Base-by-base conservation (phyloP, 1,140 invertebrate species). In the Drepana arcuata region DNA sequence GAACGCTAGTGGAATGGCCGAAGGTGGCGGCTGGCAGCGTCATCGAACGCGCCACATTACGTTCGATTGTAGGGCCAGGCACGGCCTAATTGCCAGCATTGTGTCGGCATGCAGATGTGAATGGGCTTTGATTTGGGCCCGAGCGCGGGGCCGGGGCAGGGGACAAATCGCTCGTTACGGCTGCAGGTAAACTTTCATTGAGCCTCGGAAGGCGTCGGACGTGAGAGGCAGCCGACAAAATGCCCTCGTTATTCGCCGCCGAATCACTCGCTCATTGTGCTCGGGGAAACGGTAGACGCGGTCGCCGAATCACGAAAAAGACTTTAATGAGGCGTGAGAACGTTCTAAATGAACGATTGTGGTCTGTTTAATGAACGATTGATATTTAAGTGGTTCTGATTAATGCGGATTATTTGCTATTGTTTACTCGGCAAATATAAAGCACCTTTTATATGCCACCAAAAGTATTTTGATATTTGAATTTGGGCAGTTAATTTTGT, bases 181-280 rank as follows among this genome's bases (percentile, higher is more conserved):
- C 66, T 79, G 77, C 77, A 81, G 77, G 77, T 81, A 81, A 81
- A 81, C 77, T 81, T 81, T 81, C 77, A 81, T 79, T 78, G 73
- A 81, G 72, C 73, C 70, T 81, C 77, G 74, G 72, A 81, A 81
- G 77, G 77, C 74, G 77, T 72, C 72, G 72, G 77, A 81, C 77
- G 77, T 81, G 77, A 81, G 77, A 81, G 73, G 59, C 74, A 66
- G 56, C 72, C 73, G 73, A 77, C 74, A 81, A 81, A 81, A 81
- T 77, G 72, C 63, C 72, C 77, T 79, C 77, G 74, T 81, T 79
- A 81, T 81, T 77, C 69, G 72, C 77, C 77, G 70, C 77, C 74
- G 77, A 81, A 81, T 81, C 77, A 81, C 68, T 66, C 70, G 66
- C 65, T 77, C 77, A 81, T 81, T 81, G 77, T 81, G 65, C 59